Percentiles rank a stretch among this genome's conserved stretches.
These are phyloP conservation scores for Oncorhynchus tshawytscha DNA, from an alignment of 2,113 vertebrate genomes.

Conservation along the genomic window DNA sequence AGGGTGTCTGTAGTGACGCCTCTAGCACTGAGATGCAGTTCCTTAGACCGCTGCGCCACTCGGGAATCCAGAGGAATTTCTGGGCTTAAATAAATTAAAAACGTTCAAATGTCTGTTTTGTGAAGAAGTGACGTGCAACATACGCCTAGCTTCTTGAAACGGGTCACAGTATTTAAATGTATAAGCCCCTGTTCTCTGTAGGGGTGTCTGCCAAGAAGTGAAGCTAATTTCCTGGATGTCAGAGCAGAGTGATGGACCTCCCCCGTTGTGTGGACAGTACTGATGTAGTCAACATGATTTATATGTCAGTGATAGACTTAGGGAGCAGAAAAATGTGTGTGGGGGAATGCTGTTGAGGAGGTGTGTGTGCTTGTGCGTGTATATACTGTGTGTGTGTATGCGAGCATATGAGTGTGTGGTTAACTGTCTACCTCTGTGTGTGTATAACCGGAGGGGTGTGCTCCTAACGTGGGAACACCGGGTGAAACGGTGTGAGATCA, in stretches of 20 bases:
- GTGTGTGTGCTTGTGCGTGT: neutral
- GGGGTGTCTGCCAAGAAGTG: neutral
- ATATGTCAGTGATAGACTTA: neutral
- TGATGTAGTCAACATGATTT: neutral
- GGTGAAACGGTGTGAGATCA: neutral
- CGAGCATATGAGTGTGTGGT: neutral
- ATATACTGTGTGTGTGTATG: neutral
- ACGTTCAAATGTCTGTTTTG: no score
- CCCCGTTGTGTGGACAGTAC: neutral
- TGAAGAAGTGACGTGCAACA: no score
- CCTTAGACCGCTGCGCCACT: no score
- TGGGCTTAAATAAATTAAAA: no score
- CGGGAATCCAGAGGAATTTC: no score
- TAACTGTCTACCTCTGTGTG: constrained; percentile 1
- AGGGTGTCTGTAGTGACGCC: no score
- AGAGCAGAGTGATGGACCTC: neutral
- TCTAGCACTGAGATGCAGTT: no score
- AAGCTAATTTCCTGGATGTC: constrained; percentile 2
- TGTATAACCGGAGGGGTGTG: neutral
- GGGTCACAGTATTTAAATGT: no score
- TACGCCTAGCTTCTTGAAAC: no score
- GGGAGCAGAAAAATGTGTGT: neutral
- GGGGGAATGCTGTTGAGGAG: neutral
- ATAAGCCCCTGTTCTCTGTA: neutral
- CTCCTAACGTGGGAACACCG: neutral